These are phyloP conservation scores for Tamias sibiricus DNA, from an alignment of 2,113 vertebrate genomes.

Conservation along the genomic window DNA sequence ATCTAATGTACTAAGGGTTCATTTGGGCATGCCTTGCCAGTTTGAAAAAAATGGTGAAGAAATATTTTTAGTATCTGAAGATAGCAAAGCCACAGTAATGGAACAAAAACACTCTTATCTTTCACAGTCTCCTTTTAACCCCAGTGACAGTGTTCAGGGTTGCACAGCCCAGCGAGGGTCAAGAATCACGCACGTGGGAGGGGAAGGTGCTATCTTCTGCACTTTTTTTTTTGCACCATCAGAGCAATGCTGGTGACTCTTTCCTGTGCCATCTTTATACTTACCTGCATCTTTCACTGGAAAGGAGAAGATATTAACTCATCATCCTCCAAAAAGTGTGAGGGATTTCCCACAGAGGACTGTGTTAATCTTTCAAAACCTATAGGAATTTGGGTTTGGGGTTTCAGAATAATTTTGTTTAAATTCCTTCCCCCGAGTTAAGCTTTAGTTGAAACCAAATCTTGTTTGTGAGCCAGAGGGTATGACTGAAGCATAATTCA, in stretches of 20 bases:
- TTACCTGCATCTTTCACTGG: not conserved
- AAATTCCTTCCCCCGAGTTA: not conserved
- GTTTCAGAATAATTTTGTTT: constrained; percentile 38
- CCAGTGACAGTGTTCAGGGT: too few relatives aligned
- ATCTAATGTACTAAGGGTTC: not conserved
- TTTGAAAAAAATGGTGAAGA: not conserved
- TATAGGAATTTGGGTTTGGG: not conserved
- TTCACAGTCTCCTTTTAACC: not conserved
- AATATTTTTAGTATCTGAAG: not conserved
- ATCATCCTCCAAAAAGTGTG: not conserved
- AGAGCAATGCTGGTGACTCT: not conserved
- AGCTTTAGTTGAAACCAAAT: constrained; percentile 21
- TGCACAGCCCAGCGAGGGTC: not conserved
- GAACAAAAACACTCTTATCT: not conserved
- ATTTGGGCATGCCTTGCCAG: not conserved
- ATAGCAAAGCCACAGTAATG: not conserved
- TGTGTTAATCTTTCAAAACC: not conserved
- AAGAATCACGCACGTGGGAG: not conserved
- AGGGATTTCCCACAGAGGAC: not conserved
- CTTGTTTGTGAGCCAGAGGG: constrained; percentile 24
- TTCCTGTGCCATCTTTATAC: not conserved
- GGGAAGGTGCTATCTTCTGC: not conserved
- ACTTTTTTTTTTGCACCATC: not conserved
- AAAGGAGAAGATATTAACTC: not conserved
- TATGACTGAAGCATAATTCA: constrained; percentile 16